phyloP scores from a whole-genome alignment of 2,888 invertebrate genomes.

The Nebria brevicollis region DNA sequence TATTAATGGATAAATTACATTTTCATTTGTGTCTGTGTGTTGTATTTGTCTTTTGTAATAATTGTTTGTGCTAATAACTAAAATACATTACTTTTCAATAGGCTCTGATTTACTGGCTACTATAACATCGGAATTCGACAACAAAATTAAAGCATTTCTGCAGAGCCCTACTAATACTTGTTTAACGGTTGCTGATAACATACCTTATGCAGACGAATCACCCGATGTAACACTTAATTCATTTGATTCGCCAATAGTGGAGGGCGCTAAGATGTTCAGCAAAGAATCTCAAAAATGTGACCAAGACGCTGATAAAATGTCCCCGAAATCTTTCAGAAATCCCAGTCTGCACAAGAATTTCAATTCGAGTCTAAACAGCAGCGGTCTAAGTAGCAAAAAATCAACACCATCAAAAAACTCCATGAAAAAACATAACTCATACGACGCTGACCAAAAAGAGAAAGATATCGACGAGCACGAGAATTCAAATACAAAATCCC shows the following conservation, averaged over 20 bases:
- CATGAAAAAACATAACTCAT: constrained; percentile 50
- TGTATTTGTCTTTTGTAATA: constrained; percentile 18
- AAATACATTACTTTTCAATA: constrained; percentile 55
- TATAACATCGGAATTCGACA: constrained; percentile 86
- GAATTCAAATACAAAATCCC: constrained; percentile 49
- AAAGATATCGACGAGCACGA: constrained; percentile 63
- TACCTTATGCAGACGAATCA: constrained; percentile 78
- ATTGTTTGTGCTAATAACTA: constrained; percentile 8
- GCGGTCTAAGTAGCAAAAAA: constrained; percentile 45
- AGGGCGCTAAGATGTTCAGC: constrained; percentile 50
- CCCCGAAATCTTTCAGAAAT: constrained; percentile 62
- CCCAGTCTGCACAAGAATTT: constrained; percentile 66
- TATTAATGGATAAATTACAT: constrained; percentile 28
- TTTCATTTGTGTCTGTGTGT: constrained; percentile 18
- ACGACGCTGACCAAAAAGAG: constrained; percentile 61
- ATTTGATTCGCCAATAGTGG: constrained; percentile 51
- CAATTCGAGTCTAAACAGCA: constrained; percentile 52
- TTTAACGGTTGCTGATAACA: constrained; percentile 60
- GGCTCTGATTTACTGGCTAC: constrained; percentile 85
- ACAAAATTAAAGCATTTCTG: constrained; percentile 76
- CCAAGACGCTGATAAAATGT: constrained; percentile 55
- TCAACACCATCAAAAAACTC: constrained; percentile 38
- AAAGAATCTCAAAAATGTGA: constrained; percentile 53
- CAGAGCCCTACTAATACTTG: constrained; percentile 57
- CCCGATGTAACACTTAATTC: constrained; percentile 64